phyloP scores from a whole-genome alignment of 53 echinoderm and acorn worm species.

The Pentamera pediparva region DNA sequence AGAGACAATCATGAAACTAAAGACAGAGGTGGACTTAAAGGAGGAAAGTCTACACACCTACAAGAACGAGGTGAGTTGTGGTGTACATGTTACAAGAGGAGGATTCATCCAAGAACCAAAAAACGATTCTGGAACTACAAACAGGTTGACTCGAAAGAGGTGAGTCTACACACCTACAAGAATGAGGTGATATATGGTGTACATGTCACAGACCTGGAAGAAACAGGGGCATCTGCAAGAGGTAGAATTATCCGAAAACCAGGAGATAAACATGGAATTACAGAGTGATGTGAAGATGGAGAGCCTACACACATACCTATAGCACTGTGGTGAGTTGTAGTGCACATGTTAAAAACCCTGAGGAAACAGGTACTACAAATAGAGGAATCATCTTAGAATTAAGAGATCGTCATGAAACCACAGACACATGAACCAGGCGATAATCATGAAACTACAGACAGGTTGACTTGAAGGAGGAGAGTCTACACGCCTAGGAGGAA shows the following conservation, averaged over 20 bases:
- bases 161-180: constrained; percentile 47
- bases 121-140: too few relatives aligned
- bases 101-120: too few relatives aligned
- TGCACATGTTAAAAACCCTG: too few relatives aligned
- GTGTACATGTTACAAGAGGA: too few relatives aligned
- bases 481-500: constrained; percentile 52
- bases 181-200: constrained; percentile 62
- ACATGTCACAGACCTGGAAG: too few relatives aligned
- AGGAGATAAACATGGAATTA: constrained; percentile 51
- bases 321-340: constrained; percentile 57
- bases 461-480: constrained; percentile 60
- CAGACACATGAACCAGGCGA: constrained; percentile 68
- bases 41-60: constrained; percentile 56
- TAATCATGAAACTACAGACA: constrained; percentile 58
- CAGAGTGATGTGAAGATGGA: constrained; percentile 61
- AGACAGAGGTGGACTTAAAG: constrained; percentile 63
- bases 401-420: constrained; percentile 63
- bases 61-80: constrained; percentile 59
- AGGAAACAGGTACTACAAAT: constrained; percentile 65
- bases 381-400: constrained; percentile 59
- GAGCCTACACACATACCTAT: constrained; percentile 37
- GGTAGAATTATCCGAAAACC: too few relatives aligned
- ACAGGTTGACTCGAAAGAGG: constrained; percentile 66
- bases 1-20: constrained; percentile 62
- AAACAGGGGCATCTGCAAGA: too few relatives aligned